A percentile compares a stretch with the other conserved stretches of the same genome.
phyloP scores from a whole-genome alignment of 1,140 invertebrate species.

The Hesperophylax magnus region DNA sequence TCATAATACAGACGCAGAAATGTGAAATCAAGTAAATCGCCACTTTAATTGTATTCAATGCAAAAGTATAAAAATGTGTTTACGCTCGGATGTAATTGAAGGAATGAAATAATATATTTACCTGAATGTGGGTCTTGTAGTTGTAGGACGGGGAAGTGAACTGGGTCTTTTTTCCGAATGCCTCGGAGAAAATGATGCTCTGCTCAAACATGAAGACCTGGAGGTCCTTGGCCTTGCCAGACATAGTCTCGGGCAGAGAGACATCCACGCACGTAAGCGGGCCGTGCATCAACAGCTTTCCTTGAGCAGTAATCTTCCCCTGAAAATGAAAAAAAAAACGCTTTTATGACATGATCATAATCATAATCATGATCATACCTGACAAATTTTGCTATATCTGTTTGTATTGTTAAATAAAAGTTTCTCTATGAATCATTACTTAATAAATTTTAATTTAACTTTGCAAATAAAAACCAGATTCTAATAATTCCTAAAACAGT shows the following conservation, averaged over 20 bases:
- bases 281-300: slow-evolving; percentile 94
- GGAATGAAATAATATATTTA: slow-evolving; percentile 62
- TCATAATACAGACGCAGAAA: background rate
- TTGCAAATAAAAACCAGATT: no score
- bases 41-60: background rate
- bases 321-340: slow-evolving; percentile 65
- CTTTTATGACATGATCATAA: slow-evolving; percentile 17
- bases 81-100: background rate
- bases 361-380: no score
- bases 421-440: no score
- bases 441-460: no score
- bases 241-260: slow-evolving; percentile 70
- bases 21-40: background rate
- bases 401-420: no score
- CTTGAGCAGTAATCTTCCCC: slow-evolving; percentile 98
- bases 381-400: no score
- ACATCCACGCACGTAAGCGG: slow-evolving; percentile 86
- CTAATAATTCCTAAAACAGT: no score
- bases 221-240: slow-evolving; percentile 87
- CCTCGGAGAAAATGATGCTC: slow-evolving; percentile 96
- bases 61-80: background rate
- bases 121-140: slow-evolving; percentile 98
- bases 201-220: slow-evolving; percentile 99
- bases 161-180: slow-evolving; percentile 93
- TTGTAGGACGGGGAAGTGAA: slow-evolving; percentile 96